Evolutionary conservation across 2,113 vertebrate species (phyloP), one percentile per base, ranked within the genome.

Genomic region (Vireo altiloquus): DNA sequence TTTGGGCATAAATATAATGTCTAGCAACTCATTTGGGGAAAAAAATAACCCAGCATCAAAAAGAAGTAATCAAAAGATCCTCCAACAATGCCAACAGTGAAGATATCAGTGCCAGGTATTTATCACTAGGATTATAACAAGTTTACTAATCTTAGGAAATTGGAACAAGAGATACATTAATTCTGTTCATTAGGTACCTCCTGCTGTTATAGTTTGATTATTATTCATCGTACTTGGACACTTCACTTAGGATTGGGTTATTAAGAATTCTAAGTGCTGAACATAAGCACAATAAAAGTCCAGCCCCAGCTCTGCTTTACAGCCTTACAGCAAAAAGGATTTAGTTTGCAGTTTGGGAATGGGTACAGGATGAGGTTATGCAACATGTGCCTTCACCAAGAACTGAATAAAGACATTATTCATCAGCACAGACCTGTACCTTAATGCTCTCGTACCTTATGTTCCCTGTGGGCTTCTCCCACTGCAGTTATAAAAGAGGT

Each of bases 141-240:
- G 57, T 92, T 93, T 94, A 87, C 75, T 89, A 92, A 95, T 93
- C 87, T 93, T 82, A 85, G 54, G 44, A 93, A 91, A 88, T n/a
- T 91, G 82, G 79, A 91, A 76, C 42, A 96, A 72, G 77, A 27
- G 10, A 91, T 66, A 54, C 42, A 94, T 95, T 94, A 92, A 96
- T 83, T 74, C 76, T 91, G 90, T 94, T 96, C 86, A 75, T 95
- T 93, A 96, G 90, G 59, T 91, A 94, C 95, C 93, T 95, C 77
- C 94, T 95, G 94, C 93, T 91, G 87, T 91, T 92, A 76, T 24
- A 76, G 71, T 82, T 92, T 95, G 53, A 92, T 96, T 95, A 88
- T 88, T 89, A 87, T 71, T 77, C 92, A 56, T 87, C 90, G 82
- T 68, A 87, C 81, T 89, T 92, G 82, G 81, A 85, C 78, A 76